Conservation (phyloP, 64 coral and sea anemone species). For the Pocillopora verrucosa region DNA sequence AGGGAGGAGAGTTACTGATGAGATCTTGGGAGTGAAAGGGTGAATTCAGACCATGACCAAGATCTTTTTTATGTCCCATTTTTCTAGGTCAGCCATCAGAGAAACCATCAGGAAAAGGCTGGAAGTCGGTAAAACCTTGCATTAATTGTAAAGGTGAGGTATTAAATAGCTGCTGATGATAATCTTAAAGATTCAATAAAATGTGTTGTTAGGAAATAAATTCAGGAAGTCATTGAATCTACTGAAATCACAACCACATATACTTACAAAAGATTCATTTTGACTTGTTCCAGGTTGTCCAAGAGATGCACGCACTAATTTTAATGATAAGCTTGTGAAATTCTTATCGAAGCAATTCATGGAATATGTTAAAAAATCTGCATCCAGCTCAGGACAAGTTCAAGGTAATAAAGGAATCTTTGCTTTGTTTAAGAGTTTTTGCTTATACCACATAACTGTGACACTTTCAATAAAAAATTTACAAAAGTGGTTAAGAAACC, state of each 20-base stretch:
- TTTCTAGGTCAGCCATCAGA: neutral
- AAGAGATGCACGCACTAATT: constrained; percentile 56
- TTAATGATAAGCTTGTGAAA: constrained; percentile 65
- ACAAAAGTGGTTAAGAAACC: no score
- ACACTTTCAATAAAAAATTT: no score
- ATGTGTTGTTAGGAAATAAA: no score
- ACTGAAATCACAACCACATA: neutral
- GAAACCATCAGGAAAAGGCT: neutral
- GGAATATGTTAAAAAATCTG: constrained; percentile 55
- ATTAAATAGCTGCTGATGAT: no score
- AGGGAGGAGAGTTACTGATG: no score
- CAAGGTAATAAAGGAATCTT: neutral
- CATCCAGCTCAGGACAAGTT: constrained; percentile 20
- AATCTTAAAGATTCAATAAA: neutral
- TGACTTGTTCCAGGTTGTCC: constrained; percentile 68
- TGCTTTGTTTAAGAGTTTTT: no score
- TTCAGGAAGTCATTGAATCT: no score
- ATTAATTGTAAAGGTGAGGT: constrained; percentile 32
- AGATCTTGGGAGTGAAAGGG: no score
- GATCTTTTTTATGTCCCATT: neutral
- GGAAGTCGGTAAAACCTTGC: constrained; percentile 16
- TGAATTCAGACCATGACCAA: neutral
- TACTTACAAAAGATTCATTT: neutral
- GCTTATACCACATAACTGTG: neutral
- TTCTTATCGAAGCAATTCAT: constrained; percentile 64